Evolutionary conservation across 2,113 vertebrate genomes (phyloP).

Genomic region (Fulmarus glacialis): DNA sequence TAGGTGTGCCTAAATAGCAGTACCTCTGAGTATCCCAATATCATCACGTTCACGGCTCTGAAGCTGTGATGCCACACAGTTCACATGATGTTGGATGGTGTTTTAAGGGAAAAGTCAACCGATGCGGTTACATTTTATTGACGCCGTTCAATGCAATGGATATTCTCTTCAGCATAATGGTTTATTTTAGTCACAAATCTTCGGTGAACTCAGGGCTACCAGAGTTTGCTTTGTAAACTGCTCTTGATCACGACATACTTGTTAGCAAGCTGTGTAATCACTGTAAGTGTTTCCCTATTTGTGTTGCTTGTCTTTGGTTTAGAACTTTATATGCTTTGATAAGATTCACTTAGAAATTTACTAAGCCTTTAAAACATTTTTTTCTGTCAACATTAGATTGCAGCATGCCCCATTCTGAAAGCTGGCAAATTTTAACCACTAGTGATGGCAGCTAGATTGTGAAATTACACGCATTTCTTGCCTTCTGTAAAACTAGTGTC

Average conservation of each 20-base stretch:
- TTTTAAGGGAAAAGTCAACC: not conserved
- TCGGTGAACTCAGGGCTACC: not conserved
- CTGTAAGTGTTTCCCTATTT: not conserved
- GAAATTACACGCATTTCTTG: not conserved
- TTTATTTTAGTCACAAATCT: not conserved
- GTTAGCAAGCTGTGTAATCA: not conserved
- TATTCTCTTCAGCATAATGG: not conserved
- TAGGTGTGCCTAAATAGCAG: not conserved
- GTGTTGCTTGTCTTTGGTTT: not conserved
- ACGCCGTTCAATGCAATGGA: rapidly evolving
- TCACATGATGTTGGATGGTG: rapidly evolving
- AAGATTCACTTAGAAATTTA: not conserved
- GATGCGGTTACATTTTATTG: not conserved
- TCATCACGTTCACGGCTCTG: rapidly evolving
- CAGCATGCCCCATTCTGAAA: not conserved
- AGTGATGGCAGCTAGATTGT: not conserved
- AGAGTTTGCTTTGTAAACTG: not conserved
- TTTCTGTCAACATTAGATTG: not conserved
- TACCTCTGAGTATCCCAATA: rapidly evolving
- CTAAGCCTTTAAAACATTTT: not conserved
- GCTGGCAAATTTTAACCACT: not conserved
- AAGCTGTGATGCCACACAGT: not conserved
- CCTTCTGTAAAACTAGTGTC: not conserved
- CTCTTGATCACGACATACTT: not conserved
- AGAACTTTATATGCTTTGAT: not conserved